Base-by-base conservation (phyloP, 2,888 invertebrate species). In the Rhingia rostrata region DNA sequence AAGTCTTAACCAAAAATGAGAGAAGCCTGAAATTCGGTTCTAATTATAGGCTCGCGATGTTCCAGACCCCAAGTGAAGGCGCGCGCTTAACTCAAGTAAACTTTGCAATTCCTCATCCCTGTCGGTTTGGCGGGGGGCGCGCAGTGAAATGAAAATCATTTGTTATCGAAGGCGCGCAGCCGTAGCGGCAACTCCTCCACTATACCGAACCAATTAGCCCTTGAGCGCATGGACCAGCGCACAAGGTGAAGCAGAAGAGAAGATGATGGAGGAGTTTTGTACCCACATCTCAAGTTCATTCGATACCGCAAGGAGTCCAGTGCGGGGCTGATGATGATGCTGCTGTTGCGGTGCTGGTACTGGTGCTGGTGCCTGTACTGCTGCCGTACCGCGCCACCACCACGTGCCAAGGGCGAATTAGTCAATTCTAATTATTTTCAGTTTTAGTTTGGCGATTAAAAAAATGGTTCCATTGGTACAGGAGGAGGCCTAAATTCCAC, bases 391-490 rank as follows among this genome's bases (percentile, higher is more conserved):
- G 22, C 54, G 33, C 58, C 58, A 14, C 49, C 14, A 64, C 54
- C 84, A 80, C 84, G 84, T 75, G 84, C 84, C 80, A 80, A 70
- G 49, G 84, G 84, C 84, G 32, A 80, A 45, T 72, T 70, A 84
- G 84, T 84, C 84, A 80, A 80, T 80, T 84, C 80, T 84, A 84
- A 84, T 84, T 84, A 80, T 84, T 80, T 84, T 75, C 75, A 64
- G 70, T 80, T 80, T 84, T 80, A 79, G 84, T 75, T 70, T 7
- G 84, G 37, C 74, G 84, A 84, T 84, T 84, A 84, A 84, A 84
- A 22, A 79, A 80, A 84, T 66, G 60, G 74, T 75, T 79, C 69
- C 66, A 74, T 14, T 61, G 61, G 63, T 49, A 73, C 82, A 63
- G 72, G 78, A 79, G 73, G 67, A 79, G 73, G 75, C 54, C 74